Percentiles rank a stretch among this genome's conserved stretches.
phyloP scores from a whole-genome alignment of 2,113 vertebrate genomes.

The Muntiacus reevesi region DNA sequence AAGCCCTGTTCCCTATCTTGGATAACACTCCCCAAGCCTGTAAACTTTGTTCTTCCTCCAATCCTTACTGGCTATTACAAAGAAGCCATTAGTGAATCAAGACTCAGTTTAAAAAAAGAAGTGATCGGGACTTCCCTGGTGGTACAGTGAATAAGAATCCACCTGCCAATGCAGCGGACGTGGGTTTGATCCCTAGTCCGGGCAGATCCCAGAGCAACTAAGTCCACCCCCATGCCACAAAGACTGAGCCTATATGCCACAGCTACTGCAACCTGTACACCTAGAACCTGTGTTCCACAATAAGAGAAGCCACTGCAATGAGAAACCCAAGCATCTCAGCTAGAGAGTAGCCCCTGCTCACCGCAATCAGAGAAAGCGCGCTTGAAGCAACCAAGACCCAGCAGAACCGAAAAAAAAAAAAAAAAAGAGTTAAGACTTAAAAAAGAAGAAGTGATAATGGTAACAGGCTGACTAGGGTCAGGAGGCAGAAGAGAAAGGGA shows the following conservation, averaged over 20 bases:
- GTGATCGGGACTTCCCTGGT: neutral
- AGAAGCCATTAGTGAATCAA: neutral
- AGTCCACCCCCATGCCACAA: neutral
- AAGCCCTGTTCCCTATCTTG: neutral
- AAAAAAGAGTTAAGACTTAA: neutral
- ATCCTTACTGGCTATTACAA: neutral
- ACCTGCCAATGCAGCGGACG: neutral
- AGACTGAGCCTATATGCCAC: neutral
- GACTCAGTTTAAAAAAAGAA: neutral
- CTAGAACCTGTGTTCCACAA: neutral
- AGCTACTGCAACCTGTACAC: neutral
- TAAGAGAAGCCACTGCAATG: neutral
- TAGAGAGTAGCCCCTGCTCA: neutral
- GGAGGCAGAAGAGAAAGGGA: neutral
- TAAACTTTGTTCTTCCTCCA: neutral
- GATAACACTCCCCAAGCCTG: neutral
- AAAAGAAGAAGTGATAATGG: neutral
- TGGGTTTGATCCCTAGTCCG: neutral
- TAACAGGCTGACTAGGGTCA: neutral
- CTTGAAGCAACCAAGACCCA: neutral
- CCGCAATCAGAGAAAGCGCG: neutral
- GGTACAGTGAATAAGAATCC: neutral
- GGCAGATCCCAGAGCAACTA: neutral
- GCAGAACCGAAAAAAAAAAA: neutral
- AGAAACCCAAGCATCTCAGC: neutral